phyloP scores from a whole-genome alignment of 2,797 vertebrate genomes.

The Platyrinchus mystaceus region DNA sequence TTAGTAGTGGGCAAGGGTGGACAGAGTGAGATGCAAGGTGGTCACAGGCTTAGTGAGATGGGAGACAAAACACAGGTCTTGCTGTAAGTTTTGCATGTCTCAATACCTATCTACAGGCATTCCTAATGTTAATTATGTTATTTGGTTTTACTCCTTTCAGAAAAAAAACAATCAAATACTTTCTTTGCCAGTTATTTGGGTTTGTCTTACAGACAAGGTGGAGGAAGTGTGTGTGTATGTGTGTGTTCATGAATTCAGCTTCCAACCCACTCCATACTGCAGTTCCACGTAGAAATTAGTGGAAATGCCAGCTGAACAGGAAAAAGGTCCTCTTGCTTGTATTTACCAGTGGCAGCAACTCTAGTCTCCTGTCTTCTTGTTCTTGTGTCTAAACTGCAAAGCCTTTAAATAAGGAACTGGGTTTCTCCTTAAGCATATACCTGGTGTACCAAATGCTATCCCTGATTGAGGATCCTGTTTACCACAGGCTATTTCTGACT shows the following conservation, averaged over 20 bases:
- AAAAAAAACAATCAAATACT: neutral
- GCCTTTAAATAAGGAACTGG: neutral
- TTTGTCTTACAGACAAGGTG: neutral
- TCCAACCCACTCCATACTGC: neutral
- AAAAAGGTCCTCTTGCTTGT: neutral
- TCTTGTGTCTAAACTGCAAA: neutral
- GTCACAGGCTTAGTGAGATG: neutral
- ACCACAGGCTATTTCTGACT: neutral
- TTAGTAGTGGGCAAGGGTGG: neutral
- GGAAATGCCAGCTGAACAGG: neutral
- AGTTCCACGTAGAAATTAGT: neutral
- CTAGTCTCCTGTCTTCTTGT: neutral
- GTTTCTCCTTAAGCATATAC: fast-evolving
- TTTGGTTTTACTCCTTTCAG: neutral
- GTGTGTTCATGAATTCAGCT: neutral
- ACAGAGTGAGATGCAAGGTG: neutral
- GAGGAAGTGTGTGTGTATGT: neutral
- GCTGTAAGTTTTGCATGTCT: neutral
- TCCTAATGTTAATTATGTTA: neutral
- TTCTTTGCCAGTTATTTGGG: neutral
- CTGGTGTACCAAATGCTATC: neutral
- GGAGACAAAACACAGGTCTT: neutral
- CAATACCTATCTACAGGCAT: neutral
- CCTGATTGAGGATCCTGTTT: neutral
- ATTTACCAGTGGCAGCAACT: neutral